Base-by-base conservation (phyloP, 1,140 invertebrate species). In the Scaptomyza hsui region DNA sequence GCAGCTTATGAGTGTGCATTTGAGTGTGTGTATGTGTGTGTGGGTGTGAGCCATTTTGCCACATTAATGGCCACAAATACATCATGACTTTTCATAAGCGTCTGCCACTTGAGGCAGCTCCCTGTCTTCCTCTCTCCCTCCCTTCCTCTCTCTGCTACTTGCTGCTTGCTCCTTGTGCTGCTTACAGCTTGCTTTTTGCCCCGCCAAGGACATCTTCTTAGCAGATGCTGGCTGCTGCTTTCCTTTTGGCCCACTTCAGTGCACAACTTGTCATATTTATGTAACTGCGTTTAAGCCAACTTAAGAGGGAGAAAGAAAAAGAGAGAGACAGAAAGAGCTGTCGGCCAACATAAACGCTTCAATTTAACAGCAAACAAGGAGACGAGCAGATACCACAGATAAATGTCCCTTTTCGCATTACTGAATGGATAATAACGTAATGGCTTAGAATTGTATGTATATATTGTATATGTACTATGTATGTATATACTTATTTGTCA, bases 1-100 rank as follows among this genome's bases (percentile, higher is more conserved):
- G 72, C 80, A 76, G 73, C 63, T 63, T 61, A 57, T 37, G 24
- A 52, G 45, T 55, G 41, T 55, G 41, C 16, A 16, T 56, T 32
- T 69, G 51, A 57, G 47, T 37, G 32, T 48, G 48, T 59, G 4
- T 55, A 18, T 12, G 39, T 19, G n/a, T n/a, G n/a, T n/a, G 44
- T 42, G 42, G 62, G 48, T 51, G 75, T 35, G 52, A 71, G 64
- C 70, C 69, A 74, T 77, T 81, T 86, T 88, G 77, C 74, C 77
- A 86, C 82, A 81, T 81, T 86, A 88, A 86, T 86, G 71, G 78
- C 67, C 74, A 71, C 81, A 88, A 86, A 86, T 86, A 88, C 81
- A 81, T 86, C 81, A 86, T 86, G 82, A 88, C 77, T 86, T 86
- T 72, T 81, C 82, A 82, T 81, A 86, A 86, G 81, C 74, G 69